Percentiles rank a stretch among this genome's conserved stretches.
phyloP scores from a whole-genome alignment of 2,888 invertebrate genomes.

The Epirrita christyi region DNA sequence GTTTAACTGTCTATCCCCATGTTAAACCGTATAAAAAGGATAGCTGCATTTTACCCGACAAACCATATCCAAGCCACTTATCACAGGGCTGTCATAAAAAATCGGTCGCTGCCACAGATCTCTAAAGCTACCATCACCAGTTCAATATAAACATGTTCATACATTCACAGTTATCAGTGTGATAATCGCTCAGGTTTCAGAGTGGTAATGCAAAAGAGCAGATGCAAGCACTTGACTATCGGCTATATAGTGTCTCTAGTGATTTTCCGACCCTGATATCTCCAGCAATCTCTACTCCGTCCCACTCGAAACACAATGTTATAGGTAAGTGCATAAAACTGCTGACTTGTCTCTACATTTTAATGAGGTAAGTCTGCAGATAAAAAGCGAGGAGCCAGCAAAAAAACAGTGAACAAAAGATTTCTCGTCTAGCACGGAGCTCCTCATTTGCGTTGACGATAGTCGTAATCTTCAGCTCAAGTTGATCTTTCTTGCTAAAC shows the following conservation, averaged over 20 bases:
- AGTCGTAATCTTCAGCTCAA: conserved; percentile 21
- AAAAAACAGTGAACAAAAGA: conserved; percentile 26
- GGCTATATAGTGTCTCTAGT: conserved; percentile 45
- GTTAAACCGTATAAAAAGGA: conserved; percentile 19
- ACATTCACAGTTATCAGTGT: conserved; percentile 44
- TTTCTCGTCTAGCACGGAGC: conserved; percentile 20
- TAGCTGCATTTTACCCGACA: conserved; percentile 14
- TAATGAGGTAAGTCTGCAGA: conserved; percentile 29
- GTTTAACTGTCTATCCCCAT: conserved; percentile 11
- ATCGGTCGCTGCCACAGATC: conserved; percentile 40
- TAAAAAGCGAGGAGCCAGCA: conserved; percentile 16
- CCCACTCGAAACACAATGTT: conserved; percentile 20
- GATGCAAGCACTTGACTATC: conserved; percentile 45
- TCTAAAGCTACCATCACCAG: too few species aligned
- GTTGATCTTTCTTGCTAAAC: conserved; percentile 21
- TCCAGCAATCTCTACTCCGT: conserved; percentile 39
- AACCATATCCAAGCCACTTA: conserved; percentile 22
- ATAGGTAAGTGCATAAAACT: conserved; percentile 17
- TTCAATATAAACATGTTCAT: conserved; percentile 36
- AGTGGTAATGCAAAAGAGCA: conserved; percentile 37
- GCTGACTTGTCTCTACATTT: conserved; percentile 23
- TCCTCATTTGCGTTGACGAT: conserved; percentile 32
- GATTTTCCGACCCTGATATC: conserved; percentile 49
- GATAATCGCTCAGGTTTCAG: conserved; percentile 50
- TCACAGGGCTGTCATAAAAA: conserved; percentile 38